Percentiles rank a stretch among this genome's conserved stretches.
phyloP scores from a whole-genome alignment of 2,797 vertebrate species.

The Gymnocypris eckloni region DNA sequence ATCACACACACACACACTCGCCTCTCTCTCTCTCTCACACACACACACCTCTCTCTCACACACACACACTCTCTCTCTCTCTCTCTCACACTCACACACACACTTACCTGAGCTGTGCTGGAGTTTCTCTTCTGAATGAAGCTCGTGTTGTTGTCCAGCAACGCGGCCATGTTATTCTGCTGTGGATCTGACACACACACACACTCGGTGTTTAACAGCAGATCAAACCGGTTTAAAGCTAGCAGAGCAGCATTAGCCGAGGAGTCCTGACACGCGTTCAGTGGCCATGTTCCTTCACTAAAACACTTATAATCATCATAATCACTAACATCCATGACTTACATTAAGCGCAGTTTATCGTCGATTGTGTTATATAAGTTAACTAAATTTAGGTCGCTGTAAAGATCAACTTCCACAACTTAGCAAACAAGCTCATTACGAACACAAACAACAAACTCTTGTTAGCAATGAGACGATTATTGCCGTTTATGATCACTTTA shows the following conservation, averaged over 20 bases:
- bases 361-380: not conserved
- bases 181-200: conserved; percentile 77
- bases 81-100: no score
- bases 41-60: no score
- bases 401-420: conserved; percentile 26
- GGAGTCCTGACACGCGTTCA: not conserved
- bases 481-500: not conserved
- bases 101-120: conserved; percentile 76
- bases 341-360: not conserved
- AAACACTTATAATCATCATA: not conserved
- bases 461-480: not conserved
- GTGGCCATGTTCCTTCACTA: not conserved
- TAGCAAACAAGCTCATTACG: not conserved
- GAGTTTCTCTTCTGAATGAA: conserved; percentile 80
- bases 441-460: not conserved
- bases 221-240: not conserved
- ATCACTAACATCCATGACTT: not conserved
- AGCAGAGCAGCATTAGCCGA: not conserved
- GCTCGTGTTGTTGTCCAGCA: conserved; percentile 75
- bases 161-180: conserved; percentile 81
- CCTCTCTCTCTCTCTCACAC: no score
- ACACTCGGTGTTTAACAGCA: not conserved
- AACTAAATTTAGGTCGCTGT: conserved; percentile 10
- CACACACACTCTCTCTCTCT: no score
- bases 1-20: no score